Base-by-base conservation (phyloP, 2,888 invertebrate species). In the Pomacea canaliculata region DNA sequence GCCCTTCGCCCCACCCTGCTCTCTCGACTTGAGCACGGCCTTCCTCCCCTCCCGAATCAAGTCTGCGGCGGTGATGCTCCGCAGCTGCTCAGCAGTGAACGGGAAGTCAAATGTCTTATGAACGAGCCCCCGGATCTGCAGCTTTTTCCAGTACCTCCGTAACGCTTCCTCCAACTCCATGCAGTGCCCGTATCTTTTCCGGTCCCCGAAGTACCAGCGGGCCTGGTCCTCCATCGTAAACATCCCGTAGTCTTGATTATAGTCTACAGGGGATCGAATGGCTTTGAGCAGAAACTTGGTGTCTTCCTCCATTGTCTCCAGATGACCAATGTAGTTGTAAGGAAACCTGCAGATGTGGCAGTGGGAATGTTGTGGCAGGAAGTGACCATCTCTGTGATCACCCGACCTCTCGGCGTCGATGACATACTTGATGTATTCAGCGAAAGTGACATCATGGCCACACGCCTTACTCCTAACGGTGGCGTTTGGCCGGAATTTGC, bases 391-490 rank as follows among this genome's bases (percentile, higher is more conserved):
- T 0, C 78, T 66, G 46, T 69, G 12, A 13, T 48, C n/a, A 16
- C 73, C 70, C 27, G 72, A 70, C 51, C 18, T 48, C 70, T 78
- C 72, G 16, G 76, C 63, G n/a, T 76, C 49, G 7, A 78, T 67
- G 27, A 78, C n/a, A 70, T 78, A 78, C n/a, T 46, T 27, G 7
- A 78, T 23, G 48, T 72, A 78, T 70, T 78, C 78, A 10, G 81
- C 73, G 78, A 87, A 87, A 49, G 84, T 83, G 7, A 85, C 81
- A 70, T 84, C 82, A 77, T 85, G 82, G 3, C 85, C 86, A 73
- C 86, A 86, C 19, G 67, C 23, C 8, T 59, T 27, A 12, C 72
- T 75, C 7, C 62, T 60, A 16, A 63, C 27, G 7, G 81, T 72
- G 7, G 79, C 74, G 51, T 79, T 76, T 8, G 76, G 59, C 51